Evolutionary conservation across 35 echinoderm and acorn worm genomes (phyloP), one percentile per base, ranked within the genome.

Genomic region (Ophioderma brevispina): DNA sequence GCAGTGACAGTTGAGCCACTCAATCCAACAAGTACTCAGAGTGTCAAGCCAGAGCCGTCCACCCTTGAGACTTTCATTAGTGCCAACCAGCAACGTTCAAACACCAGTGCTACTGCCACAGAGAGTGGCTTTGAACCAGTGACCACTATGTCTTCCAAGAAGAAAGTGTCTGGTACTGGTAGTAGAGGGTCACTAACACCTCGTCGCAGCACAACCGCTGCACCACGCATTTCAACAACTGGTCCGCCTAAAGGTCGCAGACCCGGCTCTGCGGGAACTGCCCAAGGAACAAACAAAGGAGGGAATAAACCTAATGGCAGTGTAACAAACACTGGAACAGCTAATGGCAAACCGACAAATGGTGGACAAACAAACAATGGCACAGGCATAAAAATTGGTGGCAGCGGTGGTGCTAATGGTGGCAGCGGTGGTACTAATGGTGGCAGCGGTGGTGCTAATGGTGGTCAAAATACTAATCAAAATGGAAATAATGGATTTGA

Each of bases 401-500:
- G 49, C 37, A 31, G 49, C 32, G 28, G 15, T 34, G 83, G 50
- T 32, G 32, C 3, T 17, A 37, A 34, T 25, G 83, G 21, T 1
- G 52, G 8, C 13, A 64, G 13, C 18, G 31, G 35, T 15, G 43
- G 46, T 10, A 85, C 19, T 17, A 55, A 75, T 21, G 36, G 79
- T 80, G 25, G 40, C 55, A 32, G 18, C 35, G 18, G 81, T 39
- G 35, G 43, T 34, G 59, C 52, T 31, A 35, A 81, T 34, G 80
- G 59, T 38, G 43, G 32, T 34, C 14, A 34, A 64, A 34, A 70
- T 70, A 70, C 50, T 32, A 17, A 86, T 55, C 56, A 64, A 76
- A 63, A 76, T 70, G 59, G 59, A 70, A 70, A 70, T 70, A 70
- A 25, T 4, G 41, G 41, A 46, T 70, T 70, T 70, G 59, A 70